These are phyloP conservation scores for Liparis tanakae DNA, from an alignment of 2,797 vertebrate species.

Conservation along the genomic window DNA sequence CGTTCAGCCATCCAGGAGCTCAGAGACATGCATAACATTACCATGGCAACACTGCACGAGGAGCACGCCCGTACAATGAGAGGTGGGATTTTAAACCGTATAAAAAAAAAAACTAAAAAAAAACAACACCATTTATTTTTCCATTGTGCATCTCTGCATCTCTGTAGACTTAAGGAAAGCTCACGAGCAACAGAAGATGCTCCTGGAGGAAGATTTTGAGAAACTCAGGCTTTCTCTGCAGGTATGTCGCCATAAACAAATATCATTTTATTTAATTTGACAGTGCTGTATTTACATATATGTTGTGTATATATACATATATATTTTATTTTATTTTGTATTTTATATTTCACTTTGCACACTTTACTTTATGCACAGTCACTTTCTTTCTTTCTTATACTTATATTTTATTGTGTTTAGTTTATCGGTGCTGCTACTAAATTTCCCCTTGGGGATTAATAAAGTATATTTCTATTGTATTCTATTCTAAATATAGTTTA, in stretches of 20 bases:
- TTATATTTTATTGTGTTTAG: no score
- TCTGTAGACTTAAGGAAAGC: constrained; percentile 87
- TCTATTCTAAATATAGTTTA: no score
- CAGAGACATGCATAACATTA: constrained; percentile 88
- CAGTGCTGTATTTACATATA: no score
- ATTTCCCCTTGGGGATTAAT: no score
- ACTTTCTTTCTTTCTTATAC: no score
- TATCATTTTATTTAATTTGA: no score
- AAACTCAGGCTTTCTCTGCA: constrained; percentile 91
- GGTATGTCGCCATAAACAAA: constrained; percentile 72
- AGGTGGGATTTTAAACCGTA: constrained; percentile 77
- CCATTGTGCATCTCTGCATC: constrained; percentile 8
- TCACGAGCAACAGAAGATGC: constrained; percentile 91
- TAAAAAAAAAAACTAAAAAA: neutral
- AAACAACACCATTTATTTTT: constrained; percentile 5
- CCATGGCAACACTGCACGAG: constrained; percentile 88
- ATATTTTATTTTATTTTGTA: no score
- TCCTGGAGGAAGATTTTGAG: constrained; percentile 92
- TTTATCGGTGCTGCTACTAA: no score
- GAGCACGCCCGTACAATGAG: constrained; percentile 91
- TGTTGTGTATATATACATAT: no score
- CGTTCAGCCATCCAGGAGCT: constrained; percentile 87
- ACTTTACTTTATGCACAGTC: no score
- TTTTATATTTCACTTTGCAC: no score
- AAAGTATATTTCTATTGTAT: no score